These are phyloP conservation scores for Drosophila tropicalis DNA, from an alignment of 1,140 invertebrate genomes.

Conservation along the genomic window DNA sequence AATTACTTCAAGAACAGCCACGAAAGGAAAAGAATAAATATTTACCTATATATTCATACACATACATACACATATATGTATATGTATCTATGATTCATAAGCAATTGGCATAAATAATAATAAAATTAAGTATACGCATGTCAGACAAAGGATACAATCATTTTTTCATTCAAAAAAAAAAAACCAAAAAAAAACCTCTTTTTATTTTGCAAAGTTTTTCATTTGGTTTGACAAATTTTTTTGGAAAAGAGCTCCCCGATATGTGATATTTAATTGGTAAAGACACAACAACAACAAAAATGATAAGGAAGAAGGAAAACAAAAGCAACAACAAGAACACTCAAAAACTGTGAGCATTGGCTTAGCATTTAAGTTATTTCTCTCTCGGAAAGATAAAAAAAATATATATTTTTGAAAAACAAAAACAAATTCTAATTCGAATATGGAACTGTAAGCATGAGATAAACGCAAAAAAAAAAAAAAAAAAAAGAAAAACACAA, in stretches of 20 bases:
- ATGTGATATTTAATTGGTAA: conserved; percentile 82
- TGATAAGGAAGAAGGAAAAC: conserved; percentile 4
- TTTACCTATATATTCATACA: not conserved
- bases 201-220: conserved; percentile 60
- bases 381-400: conserved; percentile 45
- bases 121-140: conserved; percentile 30
- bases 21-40: conserved; percentile 35
- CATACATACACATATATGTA: conserved; percentile 43
- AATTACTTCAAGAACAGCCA: conserved; percentile 55
- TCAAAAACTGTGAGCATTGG: conserved; percentile 75
- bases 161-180: conserved; percentile 37
- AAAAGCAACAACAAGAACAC: conserved; percentile 29
- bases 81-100: conserved; percentile 22
- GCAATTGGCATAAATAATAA: conserved; percentile 36
- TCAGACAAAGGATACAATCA: conserved; percentile 54
- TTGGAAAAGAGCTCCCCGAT: conserved; percentile 81
- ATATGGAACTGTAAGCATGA: conserved; percentile 73
- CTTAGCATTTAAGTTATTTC: conserved; percentile 65
- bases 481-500: conserved; percentile 43
- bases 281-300: conserved; percentile 46
- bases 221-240: conserved; percentile 55
- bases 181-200: conserved; percentile 9
- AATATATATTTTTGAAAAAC: conserved; percentile 57
- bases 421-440: conserved; percentile 26
- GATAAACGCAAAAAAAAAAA: conserved; percentile 52